These are phyloP conservation scores for Isurus oxyrinchus DNA, from an alignment of 2,113 vertebrate species.

Conservation along the genomic window DNA sequence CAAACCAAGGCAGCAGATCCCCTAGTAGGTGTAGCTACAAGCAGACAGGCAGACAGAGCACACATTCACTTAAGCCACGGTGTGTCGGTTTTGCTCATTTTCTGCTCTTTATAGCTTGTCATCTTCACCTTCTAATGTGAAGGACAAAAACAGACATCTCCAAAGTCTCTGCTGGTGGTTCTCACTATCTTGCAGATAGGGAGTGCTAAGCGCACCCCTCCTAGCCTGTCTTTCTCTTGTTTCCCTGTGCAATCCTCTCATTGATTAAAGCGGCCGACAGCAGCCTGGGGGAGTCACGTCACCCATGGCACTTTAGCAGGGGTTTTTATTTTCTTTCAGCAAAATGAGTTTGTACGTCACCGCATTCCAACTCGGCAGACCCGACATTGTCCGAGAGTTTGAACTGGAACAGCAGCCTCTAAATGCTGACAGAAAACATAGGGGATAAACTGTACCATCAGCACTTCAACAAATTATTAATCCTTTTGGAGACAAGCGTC, in stretches of 20 bases:
- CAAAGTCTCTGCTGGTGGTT: not conserved
- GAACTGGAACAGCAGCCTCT: not conserved
- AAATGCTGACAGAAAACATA: not conserved
- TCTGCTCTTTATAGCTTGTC: not conserved
- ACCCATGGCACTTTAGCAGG: not conserved
- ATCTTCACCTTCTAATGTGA: not conserved
- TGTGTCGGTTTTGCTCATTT: not conserved
- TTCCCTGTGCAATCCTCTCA: not conserved
- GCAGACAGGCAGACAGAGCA: too few relatives aligned
- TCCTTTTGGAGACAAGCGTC: conserved; percentile 30
- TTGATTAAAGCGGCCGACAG: not conserved
- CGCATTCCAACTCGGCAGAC: not conserved
- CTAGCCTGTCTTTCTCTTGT: too few relatives aligned
- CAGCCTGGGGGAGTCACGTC: not conserved
- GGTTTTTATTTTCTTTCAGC: not conserved
- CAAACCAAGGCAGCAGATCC: too few relatives aligned
- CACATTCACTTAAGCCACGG: too few relatives aligned
- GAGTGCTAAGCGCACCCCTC: not conserved
- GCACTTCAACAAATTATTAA: conserved; percentile 28
- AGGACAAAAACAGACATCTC: not conserved
- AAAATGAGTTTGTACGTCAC: not conserved
- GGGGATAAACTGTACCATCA: conserved; percentile 4
- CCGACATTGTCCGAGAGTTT: not conserved
- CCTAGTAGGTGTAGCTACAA: too few relatives aligned
- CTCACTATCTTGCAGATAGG: not conserved